Base-by-base conservation (phyloP, 2,113 vertebrate genomes). In the Pituophis catenifer region DNA sequence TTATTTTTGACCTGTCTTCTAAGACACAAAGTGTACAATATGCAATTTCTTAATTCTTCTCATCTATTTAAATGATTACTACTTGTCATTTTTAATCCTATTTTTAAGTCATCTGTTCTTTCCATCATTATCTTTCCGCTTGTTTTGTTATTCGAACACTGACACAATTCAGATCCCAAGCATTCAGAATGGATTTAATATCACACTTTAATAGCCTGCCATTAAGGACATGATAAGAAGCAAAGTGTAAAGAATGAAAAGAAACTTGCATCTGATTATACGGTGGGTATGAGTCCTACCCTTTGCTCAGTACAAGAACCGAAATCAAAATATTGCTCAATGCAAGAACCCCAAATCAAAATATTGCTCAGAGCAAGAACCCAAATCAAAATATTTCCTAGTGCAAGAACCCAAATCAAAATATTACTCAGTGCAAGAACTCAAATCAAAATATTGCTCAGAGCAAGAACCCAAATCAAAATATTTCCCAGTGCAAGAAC, bases 201-300 rank as follows among this genome's bases (percentile, higher is more conserved):
- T 92, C 93, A 95, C 93, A 26, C 2, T 93, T 92, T 57, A 92
- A 86, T 91, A 95, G 50, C 86, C 91, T 90, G 93, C 89, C 90
- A 8, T 85, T 93, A 95, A 92, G 1, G 59, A 92, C 13, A 2
- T 89, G 19, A 17, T 92, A 92, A 93, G 21, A 59, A 95, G 48
- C 59, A 90, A 10, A 85, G 88, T 89, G 93, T 86, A 21, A 85
- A 59, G 55, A 95, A 94, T 94, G 1, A 94, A 24, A n/a, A 93
- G 17, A 6, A 94, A 90, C 86, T 52, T 90, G 24, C 8, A 85
- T 17, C 38, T 44, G 17, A 44, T 19, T 33, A 44, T 58, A 58
- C 3, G 5, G 57, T 21, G 6, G 57, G 5, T 23, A 58, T 58
- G 5, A 58, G 57, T 58, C 57, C 57, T 21, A 58, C 57, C 19